Evolutionary conservation across 2,797 vertebrate species (phyloP).

Genomic region (Cirrhinus mrigala): DNA sequence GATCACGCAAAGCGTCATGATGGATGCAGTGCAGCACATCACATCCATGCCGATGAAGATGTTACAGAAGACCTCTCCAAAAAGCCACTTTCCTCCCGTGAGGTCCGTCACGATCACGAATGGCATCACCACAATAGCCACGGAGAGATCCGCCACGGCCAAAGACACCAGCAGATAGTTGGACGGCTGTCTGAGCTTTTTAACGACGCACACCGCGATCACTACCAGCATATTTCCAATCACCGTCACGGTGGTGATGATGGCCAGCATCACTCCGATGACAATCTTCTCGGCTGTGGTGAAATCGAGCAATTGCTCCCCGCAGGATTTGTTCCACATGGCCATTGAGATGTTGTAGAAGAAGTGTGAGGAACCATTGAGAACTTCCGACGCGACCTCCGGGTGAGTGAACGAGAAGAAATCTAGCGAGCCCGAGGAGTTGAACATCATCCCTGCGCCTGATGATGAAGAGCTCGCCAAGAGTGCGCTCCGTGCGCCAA

Average conservation of each 20-base stretch:
- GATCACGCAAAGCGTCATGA: conserved; percentile 86
- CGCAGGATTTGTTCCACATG: conserved; percentile 81
- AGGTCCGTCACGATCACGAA: conserved; percentile 85
- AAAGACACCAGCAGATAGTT: conserved; percentile 85
- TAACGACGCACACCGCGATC: conserved; percentile 84
- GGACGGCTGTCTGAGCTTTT: conserved; percentile 83
- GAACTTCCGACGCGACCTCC: conserved; percentile 71
- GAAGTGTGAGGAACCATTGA: conserved; percentile 76
- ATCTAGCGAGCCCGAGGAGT: conserved; percentile 69
- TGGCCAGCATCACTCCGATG: conserved; percentile 81
- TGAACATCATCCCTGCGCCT: conserved; percentile 84
- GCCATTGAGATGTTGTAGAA: conserved; percentile 70
- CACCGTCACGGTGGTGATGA: conserved; percentile 83
- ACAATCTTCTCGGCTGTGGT: conserved; percentile 79
- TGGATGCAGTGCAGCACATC: conserved; percentile 86
- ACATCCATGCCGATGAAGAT: conserved; percentile 87
- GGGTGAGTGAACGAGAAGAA: conserved; percentile 32
- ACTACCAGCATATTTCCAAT: conserved; percentile 86
- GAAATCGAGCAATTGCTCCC: conserved; percentile 77
- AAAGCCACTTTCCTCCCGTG: conserved; percentile 85
- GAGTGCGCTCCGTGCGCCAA: conserved; percentile 64
- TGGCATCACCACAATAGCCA: conserved; percentile 84
- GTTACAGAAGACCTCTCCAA: conserved; percentile 85
- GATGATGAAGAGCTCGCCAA: conserved; percentile 76
- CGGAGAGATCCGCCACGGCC: conserved; percentile 83